phyloP scores from a whole-genome alignment of 2,797 vertebrate genomes.

The Sebastiscus albofasciatus region DNA sequence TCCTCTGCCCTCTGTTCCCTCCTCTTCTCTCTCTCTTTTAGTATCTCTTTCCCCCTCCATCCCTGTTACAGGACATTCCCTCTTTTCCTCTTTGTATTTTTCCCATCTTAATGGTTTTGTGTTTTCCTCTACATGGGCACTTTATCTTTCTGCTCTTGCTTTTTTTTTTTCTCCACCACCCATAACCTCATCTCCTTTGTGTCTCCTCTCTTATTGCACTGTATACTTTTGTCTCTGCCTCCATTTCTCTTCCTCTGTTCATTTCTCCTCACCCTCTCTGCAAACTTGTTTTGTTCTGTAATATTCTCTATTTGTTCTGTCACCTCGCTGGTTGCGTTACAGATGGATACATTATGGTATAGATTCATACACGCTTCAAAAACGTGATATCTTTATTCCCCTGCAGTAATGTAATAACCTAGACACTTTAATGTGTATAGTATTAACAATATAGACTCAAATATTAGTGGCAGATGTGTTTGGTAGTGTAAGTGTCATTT shows the following conservation, averaged over 20 bases:
- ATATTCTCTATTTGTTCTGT: conserved; percentile 36
- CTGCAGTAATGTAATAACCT: conserved; percentile 14
- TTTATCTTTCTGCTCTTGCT: conserved; percentile 71
- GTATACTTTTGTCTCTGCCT: conserved; percentile 49
- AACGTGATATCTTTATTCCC: not conserved
- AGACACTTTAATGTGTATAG: not conserved
- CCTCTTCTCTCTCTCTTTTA: conserved; percentile 40
- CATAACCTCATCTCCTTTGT: conserved; percentile 53
- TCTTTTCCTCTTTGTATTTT: conserved; percentile 61
- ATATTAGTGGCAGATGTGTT: not conserved
- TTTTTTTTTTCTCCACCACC: not conserved
- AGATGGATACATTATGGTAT: conserved; percentile 13
- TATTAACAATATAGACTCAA: not conserved
- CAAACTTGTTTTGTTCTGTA: conserved; percentile 30
- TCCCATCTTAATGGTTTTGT: conserved; percentile 67
- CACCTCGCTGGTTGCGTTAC: not conserved
- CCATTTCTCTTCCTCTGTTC: conserved; percentile 50
- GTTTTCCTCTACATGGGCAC: conserved; percentile 51
- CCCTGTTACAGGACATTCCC: conserved; percentile 63
- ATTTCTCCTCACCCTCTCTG: conserved; percentile 13
- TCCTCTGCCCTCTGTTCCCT: conserved; percentile 60
- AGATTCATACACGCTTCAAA: not conserved
- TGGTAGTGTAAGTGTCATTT: not conserved
- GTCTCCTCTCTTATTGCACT: conserved; percentile 53
- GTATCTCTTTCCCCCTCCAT: conserved; percentile 51